Base-by-base conservation (phyloP, 2,888 invertebrate species). In the Conchocele bisecta region DNA sequence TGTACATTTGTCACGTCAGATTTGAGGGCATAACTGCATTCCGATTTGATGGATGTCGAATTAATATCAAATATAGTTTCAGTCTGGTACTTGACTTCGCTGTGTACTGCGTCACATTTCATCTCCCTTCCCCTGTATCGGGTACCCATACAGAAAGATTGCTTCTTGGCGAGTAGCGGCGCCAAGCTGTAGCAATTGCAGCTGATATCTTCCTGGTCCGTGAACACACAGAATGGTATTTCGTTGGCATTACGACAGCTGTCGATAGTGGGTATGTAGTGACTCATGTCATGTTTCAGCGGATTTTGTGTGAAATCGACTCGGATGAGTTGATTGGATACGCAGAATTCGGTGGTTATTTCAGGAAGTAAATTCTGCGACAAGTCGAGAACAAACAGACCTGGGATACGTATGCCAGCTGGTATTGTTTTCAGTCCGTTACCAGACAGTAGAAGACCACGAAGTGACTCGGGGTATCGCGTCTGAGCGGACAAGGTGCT, bases 211-310 rank as follows among this genome's bases (percentile, higher is more conserved):
- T 51, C 37, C 17, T 46, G 24, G 53, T 69, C 66, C 0, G 72
- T 69, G 33, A 72, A 76, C 17, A 76, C 22, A 26, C 76, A 76
- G 31, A 69, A 76, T 42, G 68, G 72, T 17, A 76, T 56, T 3
- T 39, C 57, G 29, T 72, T 60, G 3, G 41, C 53, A 42, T 76
- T 76, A n/a, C 46, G 58, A 42, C 76, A 76, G 42, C 39, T 15
- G 39, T 59, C 56, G 11, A 72, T n/a, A 5, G 24, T 63, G 22
- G 41, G 44, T 7, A 72, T 57, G n/a, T 65, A 53, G 3, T n/a
- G 22, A 4, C 70, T 46, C 22, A 71, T 4, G 44, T 69, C 72
- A 3, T 28, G 24, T 22, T 9, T 24, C 2, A 76, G 15, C 1
- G 58, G 61, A 31, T 76, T 76, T 31, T 61, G 22, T 5, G 58